Evolutionary conservation across 2,113 vertebrate genomes (phyloP).

Genomic region (Lycaon pictus): DNA sequence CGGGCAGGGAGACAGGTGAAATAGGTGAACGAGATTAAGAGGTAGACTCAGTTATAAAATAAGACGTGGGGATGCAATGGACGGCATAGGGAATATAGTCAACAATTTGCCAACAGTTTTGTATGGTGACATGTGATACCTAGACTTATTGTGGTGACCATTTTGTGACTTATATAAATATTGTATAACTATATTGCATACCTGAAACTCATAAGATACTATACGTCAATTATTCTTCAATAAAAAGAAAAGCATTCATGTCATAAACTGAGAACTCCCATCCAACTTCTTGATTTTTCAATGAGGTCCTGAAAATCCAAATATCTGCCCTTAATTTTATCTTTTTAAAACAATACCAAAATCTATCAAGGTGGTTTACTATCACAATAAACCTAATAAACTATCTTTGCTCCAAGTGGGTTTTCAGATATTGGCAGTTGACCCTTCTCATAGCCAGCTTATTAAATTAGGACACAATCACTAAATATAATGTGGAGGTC

Average conservation of each 20-base stretch:
- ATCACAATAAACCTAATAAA: background rate
- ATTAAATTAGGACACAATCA: background rate
- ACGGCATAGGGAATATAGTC: background rate
- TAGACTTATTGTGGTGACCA: background rate
- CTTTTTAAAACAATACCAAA: background rate
- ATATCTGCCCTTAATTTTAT: background rate
- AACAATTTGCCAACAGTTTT: background rate
- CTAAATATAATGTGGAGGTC: background rate
- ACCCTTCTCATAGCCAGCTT: background rate
- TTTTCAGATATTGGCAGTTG: background rate
- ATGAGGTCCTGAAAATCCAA: background rate
- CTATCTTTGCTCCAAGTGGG: background rate
- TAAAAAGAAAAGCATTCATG: background rate
- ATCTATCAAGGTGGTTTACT: background rate
- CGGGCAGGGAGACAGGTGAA: background rate
- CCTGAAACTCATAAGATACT: background rate
- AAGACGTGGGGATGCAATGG: background rate
- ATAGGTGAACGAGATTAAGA: background rate
- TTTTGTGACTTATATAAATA: background rate
- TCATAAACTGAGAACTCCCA: background rate
- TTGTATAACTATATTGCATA: background rate
- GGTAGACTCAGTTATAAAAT: background rate
- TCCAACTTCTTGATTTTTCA: background rate
- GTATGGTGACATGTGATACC: background rate
- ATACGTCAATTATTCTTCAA: background rate